These are phyloP conservation scores for Leucophora obtusa DNA, from an alignment of 2,888 invertebrate genomes.

Conservation along the genomic window DNA sequence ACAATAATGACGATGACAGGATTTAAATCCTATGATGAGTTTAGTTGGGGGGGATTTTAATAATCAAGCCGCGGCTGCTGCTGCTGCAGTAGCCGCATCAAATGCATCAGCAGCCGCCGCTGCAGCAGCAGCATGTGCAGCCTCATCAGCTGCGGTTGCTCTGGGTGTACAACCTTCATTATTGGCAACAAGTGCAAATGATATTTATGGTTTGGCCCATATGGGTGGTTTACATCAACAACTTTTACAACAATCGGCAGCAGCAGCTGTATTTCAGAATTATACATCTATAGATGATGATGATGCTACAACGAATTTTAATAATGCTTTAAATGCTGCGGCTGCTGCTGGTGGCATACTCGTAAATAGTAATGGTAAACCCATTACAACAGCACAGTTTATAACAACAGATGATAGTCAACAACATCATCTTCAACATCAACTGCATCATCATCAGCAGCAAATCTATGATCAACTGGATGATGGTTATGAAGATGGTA, in stretches of 20 bases:
- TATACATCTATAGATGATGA: conserved; percentile 75
- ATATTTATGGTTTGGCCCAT: conserved; percentile 76
- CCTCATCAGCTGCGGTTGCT: conserved; percentile 71
- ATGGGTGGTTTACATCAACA: conserved; percentile 77
- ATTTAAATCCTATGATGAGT: conserved; percentile 79
- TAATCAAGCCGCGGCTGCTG: conserved; percentile 75
- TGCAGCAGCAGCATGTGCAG: conserved; percentile 67
- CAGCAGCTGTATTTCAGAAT: conserved; percentile 76
- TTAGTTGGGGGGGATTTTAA: conserved; percentile 79
- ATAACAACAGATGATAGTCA: conserved; percentile 62
- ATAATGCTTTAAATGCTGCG: conserved; percentile 62
- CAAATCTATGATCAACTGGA: conserved; percentile 71
- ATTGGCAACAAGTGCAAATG: conserved; percentile 74
- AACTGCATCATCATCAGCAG: conserved; percentile 66
- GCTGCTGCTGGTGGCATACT: conserved; percentile 59
- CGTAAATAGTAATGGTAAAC: conserved; percentile 60
- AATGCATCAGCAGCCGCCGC: conserved; percentile 69
- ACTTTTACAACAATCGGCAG: conserved; percentile 75
- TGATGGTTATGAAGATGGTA: conserved; percentile 70
- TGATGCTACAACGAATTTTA: conserved; percentile 66
- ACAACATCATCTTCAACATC: conserved; percentile 65
- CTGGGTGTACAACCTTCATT: conserved; percentile 74
- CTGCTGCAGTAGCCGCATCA: conserved; percentile 67
- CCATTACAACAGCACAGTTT: conserved; percentile 56
- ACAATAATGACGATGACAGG: conserved; percentile 69